Evolutionary conservation across 2,113 vertebrate genomes (phyloP).

Genomic region (Myocastor coypus): DNA sequence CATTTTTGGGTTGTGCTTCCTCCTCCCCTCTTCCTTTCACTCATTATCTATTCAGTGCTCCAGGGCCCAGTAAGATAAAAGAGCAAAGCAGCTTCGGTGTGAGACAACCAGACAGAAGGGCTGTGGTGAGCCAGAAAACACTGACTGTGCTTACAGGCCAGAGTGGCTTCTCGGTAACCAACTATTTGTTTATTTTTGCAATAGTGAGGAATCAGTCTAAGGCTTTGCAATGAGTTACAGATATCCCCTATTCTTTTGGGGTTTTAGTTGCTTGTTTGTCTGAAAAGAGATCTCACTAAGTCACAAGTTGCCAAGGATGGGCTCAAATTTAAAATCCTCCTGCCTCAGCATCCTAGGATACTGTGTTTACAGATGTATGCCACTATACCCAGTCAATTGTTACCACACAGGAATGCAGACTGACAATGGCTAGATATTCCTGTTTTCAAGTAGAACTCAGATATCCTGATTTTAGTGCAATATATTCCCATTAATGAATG

Average conservation of each 20-base stretch:
- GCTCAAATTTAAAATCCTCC: neutral
- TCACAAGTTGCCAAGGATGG: neutral
- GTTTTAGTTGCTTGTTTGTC: neutral
- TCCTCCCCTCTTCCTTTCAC: neutral
- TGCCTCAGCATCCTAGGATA: neutral
- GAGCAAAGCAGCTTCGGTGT: neutral
- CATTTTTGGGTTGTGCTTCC: neutral
- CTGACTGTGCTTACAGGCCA: too few relatives aligned
- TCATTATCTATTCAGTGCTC: neutral
- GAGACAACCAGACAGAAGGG: neutral
- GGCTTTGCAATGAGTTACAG: neutral
- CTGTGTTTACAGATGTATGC: too few relatives aligned
- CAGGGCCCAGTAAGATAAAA: neutral
- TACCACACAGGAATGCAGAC: slow-evolving; percentile 50
- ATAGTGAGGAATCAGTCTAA: neutral
- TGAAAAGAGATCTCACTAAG: neutral
- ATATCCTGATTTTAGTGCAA: slow-evolving; percentile 66
- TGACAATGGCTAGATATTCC: slow-evolving; percentile 19
- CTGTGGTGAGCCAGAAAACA: neutral
- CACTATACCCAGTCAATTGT: neutral
- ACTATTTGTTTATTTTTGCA: neutral
- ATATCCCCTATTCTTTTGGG: neutral
- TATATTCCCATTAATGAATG: slow-evolving; percentile 74
- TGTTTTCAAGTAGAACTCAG: slow-evolving; percentile 67
- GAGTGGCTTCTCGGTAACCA: neutral